These are phyloP conservation scores for Poecilia wingei DNA, from an alignment of 2,797 vertebrate genomes.

Conservation along the genomic window DNA sequence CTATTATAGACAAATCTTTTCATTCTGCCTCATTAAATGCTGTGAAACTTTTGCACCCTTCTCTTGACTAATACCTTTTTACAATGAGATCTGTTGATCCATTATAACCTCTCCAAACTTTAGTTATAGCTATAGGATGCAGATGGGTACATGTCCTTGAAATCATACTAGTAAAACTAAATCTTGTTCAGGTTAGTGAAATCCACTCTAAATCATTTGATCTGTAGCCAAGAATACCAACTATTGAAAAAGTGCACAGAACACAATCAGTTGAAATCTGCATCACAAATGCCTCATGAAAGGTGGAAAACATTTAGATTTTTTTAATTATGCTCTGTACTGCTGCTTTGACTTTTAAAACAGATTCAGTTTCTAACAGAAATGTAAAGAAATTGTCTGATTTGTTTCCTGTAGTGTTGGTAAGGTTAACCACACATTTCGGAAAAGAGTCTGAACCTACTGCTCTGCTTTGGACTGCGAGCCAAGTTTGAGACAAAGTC, in stretches of 20 bases:
- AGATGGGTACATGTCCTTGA: neutral
- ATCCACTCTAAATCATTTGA: neutral
- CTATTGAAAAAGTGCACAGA: neutral
- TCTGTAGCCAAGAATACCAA: neutral
- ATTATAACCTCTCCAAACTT: neutral
- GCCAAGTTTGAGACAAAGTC: constrained; percentile 79
- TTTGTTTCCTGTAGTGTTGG: constrained; percentile 64
- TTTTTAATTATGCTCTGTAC: neutral
- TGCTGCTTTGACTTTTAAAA: constrained; percentile 1
- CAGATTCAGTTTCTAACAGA: neutral
- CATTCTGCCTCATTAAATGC: neutral
- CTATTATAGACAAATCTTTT: neutral
- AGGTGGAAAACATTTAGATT: neutral
- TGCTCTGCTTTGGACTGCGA: constrained; percentile 68
- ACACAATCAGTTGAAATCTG: neutral
- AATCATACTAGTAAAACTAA: neutral
- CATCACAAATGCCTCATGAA: neutral
- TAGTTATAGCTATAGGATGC: neutral
- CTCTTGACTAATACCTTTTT: neutral
- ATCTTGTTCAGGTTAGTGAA: neutral
- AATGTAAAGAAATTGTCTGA: constrained; percentile 60
- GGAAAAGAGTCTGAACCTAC: constrained; percentile 52
- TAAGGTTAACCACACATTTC: constrained; percentile 55
- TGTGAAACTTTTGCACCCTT: neutral
- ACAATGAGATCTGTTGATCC: neutral